Evolutionary conservation across 1,140 invertebrate genomes (phyloP), one percentile per base, ranked within the genome.

Genomic region (Ladona fulva): DNA sequence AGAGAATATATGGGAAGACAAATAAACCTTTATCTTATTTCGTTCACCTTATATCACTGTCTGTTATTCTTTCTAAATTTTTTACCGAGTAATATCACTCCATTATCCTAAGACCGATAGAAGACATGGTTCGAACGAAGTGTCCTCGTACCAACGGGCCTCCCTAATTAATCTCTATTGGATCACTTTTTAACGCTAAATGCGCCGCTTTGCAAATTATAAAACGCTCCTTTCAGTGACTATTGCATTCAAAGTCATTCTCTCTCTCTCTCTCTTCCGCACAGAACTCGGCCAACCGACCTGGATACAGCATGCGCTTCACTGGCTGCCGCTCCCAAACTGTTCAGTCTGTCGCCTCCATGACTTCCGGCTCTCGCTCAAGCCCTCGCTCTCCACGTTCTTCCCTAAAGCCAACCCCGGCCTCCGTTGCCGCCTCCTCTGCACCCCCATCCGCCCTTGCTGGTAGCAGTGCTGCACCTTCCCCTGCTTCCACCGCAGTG

Each of bases 261-360:
- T 37, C 76, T 42, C 42, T 22, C 42, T 25, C 29, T 42, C 25
- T 76, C 19, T 44, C 42, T 66, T 22, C 52, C 52, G 1, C 78
- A 24, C 80, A 85, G 82, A 81, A 80, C 25, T 76, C 78, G 24
- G 80, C 77, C 16, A 83, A 83, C 25, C 82, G 84, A 16, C 83
- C 81, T 5, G 83, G 80, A 6, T 86, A 86, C 82, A 87, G 85
- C 79, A 87, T 87, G 85, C 80, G 85, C 37, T 87, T 87, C 77
- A 80, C 84, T 1, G 82, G 79, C 16, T 82, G 82, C 25, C 81
- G 86, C 22, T 87, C 86, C 77, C 86, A 87, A 80, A 87, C 86
- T 75, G 85, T 87, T 81, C 86, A 87, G 80, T 87, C 86, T 78
- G 85, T 87, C 79, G 52, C 52, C 52, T 66, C 52, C 52, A 66